Evolutionary conservation across 1,140 invertebrate genomes (phyloP), one percentile per base, ranked within the genome.

Genomic region (Teleogryllus occipitalis): DNA sequence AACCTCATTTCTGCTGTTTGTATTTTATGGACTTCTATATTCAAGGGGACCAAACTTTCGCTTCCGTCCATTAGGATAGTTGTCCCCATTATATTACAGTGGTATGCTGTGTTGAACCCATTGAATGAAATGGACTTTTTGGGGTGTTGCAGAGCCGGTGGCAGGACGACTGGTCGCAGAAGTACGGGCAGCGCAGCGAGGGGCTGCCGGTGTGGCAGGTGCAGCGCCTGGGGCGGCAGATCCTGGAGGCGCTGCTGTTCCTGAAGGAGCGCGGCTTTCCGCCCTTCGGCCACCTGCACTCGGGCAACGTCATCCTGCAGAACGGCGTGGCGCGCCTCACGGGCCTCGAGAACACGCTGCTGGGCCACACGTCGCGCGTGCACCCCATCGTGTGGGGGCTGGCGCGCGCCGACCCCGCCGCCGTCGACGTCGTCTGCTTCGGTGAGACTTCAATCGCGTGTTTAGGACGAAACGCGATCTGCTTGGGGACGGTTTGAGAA

Each of bases 221-320:
- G 10, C 94, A 95, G 84, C 89, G 93, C 82, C 90, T 97, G 84
- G 96, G 96, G 10, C 89, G 94, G 1, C 96, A 98, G 85, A 92
- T 97, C 78, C 85, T 98, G 47, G 95, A 96, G 87, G 96, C 94
- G 0, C 85, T 98, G 75, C 86, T 96, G 12, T 97, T 96, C 85
- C 88, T 97, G 1, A 92, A 94, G 83, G 94, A 96, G 81, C 92
- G 94, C 82, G 94, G 95, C 47, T 97, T 97, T 86, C 95, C 96
- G 8, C 90, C 91, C 7, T 95, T 95, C 82, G 90, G 92, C 49
- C 94, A 97, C 87, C 86, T 98, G 75, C 96, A 97, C 85, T 93
- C 94, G 47, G 95, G 95, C 47, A 98, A 98, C 87, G 91, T 97
- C 10, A 93, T 97, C 81, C 88, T 97, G 27, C 95, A 97, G 83